Evolutionary conservation across 2,888 invertebrate species (phyloP), one percentile per base, ranked within the genome.

Genomic region (Urechis unicinctus): DNA sequence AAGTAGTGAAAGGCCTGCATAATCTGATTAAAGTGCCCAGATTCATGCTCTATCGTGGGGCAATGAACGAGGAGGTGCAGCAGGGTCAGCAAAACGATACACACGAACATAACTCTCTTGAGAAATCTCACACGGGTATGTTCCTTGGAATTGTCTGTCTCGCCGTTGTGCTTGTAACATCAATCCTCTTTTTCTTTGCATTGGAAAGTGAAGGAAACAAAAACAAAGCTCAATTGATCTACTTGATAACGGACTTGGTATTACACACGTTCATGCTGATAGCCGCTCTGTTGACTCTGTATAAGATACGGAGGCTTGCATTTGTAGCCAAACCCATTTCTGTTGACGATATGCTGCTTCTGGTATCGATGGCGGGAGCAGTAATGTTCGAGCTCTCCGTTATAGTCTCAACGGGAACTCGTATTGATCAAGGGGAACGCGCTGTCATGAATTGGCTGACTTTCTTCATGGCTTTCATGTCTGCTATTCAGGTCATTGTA

Each of bases 311-410:
- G 2, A 52, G 46, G 22, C 64, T 74, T 43, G 58, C 50, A 4
- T 52, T 52, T 46, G 53, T 44, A 17, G 56, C 56, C 2, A 58
- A 55, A 24, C 51, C 51, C 24, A 53, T 56, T 29, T 53, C 56
- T 2, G 55, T 76, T 24, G 74, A 75, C 60, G 72, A 94, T 78
- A 90, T 94, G 67, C 81, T 96, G 62, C 84, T 95, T 51, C 88
- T 93, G 69, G 88, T 95, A 41, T 93, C 94, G 43, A 90, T 92
- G 29, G 90, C 93, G 73, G 96, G 95, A 56, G 84, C 94, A 53
- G 94, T 94, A 81, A 85, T 89, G 59, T 75, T 72, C 57, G 62
- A 75, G 46, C 62, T 68, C 52, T 72, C 50, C 5, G 50, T 75
- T 63, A 25, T 25, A 30, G 2, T 25, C 17, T 3, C 31, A 5